Conservation (phyloP, 37 sponge, comb jelly and placozoan species). For the Mnemiopsis leidyi region DNA sequence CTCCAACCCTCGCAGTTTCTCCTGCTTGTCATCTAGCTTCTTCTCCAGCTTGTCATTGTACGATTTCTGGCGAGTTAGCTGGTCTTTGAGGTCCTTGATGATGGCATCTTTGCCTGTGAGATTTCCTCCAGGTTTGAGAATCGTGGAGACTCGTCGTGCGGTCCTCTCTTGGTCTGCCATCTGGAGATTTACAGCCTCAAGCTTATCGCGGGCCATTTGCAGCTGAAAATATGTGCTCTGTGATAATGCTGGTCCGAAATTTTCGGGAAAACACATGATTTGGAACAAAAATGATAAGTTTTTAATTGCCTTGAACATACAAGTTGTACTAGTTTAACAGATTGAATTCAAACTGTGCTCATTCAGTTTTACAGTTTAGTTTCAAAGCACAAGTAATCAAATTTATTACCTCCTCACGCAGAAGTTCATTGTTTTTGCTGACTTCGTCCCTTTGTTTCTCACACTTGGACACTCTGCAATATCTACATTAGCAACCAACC, state of each 20-base stretch:
- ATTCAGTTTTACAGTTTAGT: no score
- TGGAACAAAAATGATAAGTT: no score
- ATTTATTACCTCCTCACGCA: conserved; percentile 29
- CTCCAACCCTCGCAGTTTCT: neutral
- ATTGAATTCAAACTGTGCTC: no score
- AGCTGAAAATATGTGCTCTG: no score
- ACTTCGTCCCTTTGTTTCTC: conserved; percentile 40
- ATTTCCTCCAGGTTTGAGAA: conserved; percentile 17
- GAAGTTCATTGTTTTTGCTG: neutral
- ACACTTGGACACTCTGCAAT: neutral
- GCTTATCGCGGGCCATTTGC: conserved; percentile 45
- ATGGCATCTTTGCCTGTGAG: conserved; percentile 51
- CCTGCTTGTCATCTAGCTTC: conserved; percentile 33
- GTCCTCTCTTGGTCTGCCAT: conserved; percentile 50
- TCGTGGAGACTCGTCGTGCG: conserved; percentile 15
- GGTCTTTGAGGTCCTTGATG: conserved; percentile 41
- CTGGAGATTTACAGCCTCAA: conserved; percentile 28
- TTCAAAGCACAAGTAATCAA: no score
- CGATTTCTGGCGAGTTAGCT: conserved; percentile 6
- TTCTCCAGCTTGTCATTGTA: conserved; percentile 55
- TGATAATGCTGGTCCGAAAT: no score
- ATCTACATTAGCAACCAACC: no score
- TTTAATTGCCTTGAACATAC: no score
- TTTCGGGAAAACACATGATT: no score
- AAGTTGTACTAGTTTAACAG: no score